Evolutionary conservation across 2,797 vertebrate genomes (phyloP), one percentile per base, ranked within the genome.

Genomic region (Micropoecilia bifurca): DNA sequence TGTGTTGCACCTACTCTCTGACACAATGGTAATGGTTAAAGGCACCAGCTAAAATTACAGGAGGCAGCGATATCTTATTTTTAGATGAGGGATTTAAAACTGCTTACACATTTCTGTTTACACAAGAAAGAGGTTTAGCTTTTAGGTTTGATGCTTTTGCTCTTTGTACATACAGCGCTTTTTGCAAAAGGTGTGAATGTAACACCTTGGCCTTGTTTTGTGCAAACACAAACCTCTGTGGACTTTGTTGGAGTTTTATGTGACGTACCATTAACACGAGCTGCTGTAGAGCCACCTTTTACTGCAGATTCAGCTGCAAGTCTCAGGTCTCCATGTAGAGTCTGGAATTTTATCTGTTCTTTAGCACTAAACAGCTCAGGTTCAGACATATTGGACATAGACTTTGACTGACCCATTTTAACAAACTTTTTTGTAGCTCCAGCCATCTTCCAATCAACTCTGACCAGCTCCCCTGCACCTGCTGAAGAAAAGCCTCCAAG

Each of bases 1-100:
- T 68, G 22, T 45, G 71, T 41, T 73, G 71, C 25, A 6, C 59
- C 63, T 53, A 36, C 14, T 1, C 63, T 57, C 73, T 72, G 30
- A 72, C 57, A 36, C 69, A 72, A 20, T 69, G 30, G 77, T 43
- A 68, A 39, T 48, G 22, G 75, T 48, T 78, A 55, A 61, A 47
- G 45, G 13, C 25, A 73, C 47, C 74, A 28, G 45, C 41, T 28
- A 36, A 68, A 66, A 10, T 57, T n/a, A 75, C 22, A 71, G 48
- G 12, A 12, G 45, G 18, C 20, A 45, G 3, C 8, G 33, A 72
- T 59, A 22, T 75, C 45, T 28, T 22, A 75, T 71, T 77, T 50
- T 78, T 28, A 48, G n/a, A 69, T 20, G 75, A 61, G 20, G 16
- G 53, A 71, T 22, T 68, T 43, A 13, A 46, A 76, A 73, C 18